Conservation (phyloP, 37 sponge, comb jelly and placozoan genomes). For the Chondrilla cf. caribensis region DNA sequence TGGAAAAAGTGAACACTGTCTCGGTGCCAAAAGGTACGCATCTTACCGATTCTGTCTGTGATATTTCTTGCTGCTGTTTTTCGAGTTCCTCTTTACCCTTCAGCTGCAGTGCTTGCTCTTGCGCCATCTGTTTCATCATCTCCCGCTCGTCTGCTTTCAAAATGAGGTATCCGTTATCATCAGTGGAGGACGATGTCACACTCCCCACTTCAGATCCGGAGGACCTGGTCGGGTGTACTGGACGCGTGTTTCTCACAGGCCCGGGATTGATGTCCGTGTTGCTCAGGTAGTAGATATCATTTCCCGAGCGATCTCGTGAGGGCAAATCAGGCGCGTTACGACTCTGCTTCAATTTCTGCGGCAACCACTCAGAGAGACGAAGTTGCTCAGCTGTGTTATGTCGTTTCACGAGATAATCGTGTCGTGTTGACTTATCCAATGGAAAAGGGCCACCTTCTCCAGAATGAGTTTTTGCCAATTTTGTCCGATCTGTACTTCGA, state of each 20-base stretch:
- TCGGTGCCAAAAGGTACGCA: no score
- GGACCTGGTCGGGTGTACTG: background rate
- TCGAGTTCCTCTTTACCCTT: no score
- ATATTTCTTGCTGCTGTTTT: no score
- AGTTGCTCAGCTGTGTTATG: background rate
- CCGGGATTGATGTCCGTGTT: conserved; percentile 15
- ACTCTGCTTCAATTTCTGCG: background rate
- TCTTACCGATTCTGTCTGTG: no score
- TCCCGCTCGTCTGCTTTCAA: conserved; percentile 3
- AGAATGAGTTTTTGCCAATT: no score
- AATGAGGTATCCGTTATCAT: conserved; percentile 21
- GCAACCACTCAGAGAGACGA: background rate
- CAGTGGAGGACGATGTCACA: background rate
- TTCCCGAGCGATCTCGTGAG: background rate
- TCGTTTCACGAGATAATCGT: background rate
- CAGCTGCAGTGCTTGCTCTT: no score
- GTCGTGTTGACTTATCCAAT: background rate
- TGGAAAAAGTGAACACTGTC: background rate
- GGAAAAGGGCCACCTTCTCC: background rate
- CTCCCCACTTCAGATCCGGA: background rate
- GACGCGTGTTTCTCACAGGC: background rate
- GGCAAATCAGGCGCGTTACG: background rate
- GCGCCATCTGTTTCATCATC: no score
- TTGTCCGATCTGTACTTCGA: no score
- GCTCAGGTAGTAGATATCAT: background rate